Conservation (phyloP, 2,797 vertebrate genomes). For the Cuculus canorus region DNA sequence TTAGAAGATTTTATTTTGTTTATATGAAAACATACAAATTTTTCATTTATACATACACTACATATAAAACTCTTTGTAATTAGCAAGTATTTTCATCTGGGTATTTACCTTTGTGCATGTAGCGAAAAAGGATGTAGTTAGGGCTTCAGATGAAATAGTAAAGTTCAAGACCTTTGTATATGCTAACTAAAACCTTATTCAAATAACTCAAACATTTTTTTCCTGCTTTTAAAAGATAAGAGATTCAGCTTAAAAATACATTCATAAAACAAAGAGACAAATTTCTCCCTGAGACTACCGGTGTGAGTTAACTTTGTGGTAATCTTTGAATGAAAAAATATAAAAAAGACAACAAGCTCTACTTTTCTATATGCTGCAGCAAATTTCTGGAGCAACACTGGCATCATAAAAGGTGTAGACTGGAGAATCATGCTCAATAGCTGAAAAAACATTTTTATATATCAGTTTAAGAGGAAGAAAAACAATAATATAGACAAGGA, state of each 20-base stretch:
- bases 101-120: conserved; percentile 65
- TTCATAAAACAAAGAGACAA: conserved; percentile 72
- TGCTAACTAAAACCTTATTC: conserved; percentile 57
- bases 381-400: conserved; percentile 19
- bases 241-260: conserved; percentile 72
- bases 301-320: conserved; percentile 61
- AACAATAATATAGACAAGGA: background rate
- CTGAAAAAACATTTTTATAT: conserved; percentile 19
- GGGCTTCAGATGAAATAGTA: conserved; percentile 58
- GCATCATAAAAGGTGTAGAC: background rate
- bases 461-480: conserved; percentile 33
- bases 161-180: conserved; percentile 51
- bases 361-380: conserved; percentile 26
- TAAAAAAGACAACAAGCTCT: conserved; percentile 45
- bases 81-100: conserved; percentile 56
- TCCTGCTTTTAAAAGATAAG: conserved; percentile 56
- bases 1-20: conserved; percentile 66
- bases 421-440: conserved; percentile 43
- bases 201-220: conserved; percentile 47
- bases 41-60: conserved; percentile 72
- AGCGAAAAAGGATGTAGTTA: conserved; percentile 43
- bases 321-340: conserved; percentile 69
- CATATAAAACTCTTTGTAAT: conserved; percentile 68
- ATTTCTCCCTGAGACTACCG: conserved; percentile 76
- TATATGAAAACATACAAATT: conserved; percentile 77